These are phyloP conservation scores for Oophaga sylvatica DNA, from an alignment of 2,797 vertebrate species.

Conservation along the genomic window DNA sequence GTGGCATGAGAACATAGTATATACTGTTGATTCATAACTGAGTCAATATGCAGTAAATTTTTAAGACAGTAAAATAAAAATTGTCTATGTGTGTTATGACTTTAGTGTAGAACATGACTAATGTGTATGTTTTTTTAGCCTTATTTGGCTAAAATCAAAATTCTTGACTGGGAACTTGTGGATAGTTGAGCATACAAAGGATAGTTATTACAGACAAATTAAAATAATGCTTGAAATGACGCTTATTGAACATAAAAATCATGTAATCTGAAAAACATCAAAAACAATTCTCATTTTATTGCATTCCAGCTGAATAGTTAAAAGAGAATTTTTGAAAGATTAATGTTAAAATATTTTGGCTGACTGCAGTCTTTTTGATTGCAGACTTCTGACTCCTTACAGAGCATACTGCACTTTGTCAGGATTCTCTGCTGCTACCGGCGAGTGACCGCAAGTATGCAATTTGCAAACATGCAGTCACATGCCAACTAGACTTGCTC, in stretches of 20 bases:
- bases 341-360: too few species aligned
- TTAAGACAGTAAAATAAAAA: background rate
- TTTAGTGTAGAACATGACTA: conserved; percentile 8
- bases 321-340: too few species aligned
- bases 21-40: background rate
- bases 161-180: background rate
- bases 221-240: background rate
- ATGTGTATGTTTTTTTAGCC: background rate
- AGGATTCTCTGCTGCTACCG: too few species aligned
- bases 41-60: background rate
- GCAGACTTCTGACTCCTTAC: too few species aligned
- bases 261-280: background rate
- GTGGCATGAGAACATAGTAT: background rate
- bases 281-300: background rate
- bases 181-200: background rate
- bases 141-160: background rate
- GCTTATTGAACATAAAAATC: background rate
- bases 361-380: too few species aligned
- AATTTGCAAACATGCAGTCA: too few species aligned
- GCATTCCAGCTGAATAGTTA: too few species aligned
- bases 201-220: background rate
- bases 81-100: conserved; percentile 9
- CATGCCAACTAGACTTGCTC: too few species aligned
- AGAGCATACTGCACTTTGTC: too few species aligned
- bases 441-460: too few species aligned